Evolutionary conservation across 1,140 invertebrate genomes (phyloP), one percentile per base, ranked within the genome.

Genomic region (Hycleus cichorii): DNA sequence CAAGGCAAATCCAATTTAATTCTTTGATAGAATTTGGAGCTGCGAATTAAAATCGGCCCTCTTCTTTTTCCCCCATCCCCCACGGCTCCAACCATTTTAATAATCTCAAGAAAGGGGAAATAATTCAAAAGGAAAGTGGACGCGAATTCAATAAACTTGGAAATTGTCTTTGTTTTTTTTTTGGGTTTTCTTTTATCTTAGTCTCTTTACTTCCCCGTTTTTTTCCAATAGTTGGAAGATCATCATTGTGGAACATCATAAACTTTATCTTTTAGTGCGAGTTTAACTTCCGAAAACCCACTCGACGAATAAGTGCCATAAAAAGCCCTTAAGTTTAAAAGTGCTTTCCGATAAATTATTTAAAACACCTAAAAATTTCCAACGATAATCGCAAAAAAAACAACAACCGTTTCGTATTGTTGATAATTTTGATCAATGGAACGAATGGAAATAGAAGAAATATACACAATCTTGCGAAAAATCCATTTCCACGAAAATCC

Each of bases 321-420:
- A 68, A 68, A 60, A 60, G 66, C 63, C 59, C 60, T 65, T 59
- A 57, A 66, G 59, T 68, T 64, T 65, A 61, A 66, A 68, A 68
- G 66, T 68, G 66, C 64, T 68, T 68, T 65, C 58, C 66, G 63
- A 68, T 68, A 66, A 68, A 66, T 68, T 68, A 68, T 66, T 68
- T 64, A 62, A 18, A 64, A 68, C 66, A 55, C 44, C 57, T 61
- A 66, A 42, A 65, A 63, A 32, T 32, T 32, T 32, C 7, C 32
- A 32, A 32, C 32, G 4, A 32, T 32, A 5, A 32, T 7, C 18
- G 18, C 18, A 18, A 18, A 18, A 2, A 18, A 18, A 1, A 1
- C 32, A 32, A 32, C 32, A 32, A 32, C 27, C 12, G 12, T 0
- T 12, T 12, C 12, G 18, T 18, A 18, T 18, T 18, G 18, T 18